phyloP scores from a whole-genome alignment of 2,113 vertebrate genomes.

The Parus major region DNA sequence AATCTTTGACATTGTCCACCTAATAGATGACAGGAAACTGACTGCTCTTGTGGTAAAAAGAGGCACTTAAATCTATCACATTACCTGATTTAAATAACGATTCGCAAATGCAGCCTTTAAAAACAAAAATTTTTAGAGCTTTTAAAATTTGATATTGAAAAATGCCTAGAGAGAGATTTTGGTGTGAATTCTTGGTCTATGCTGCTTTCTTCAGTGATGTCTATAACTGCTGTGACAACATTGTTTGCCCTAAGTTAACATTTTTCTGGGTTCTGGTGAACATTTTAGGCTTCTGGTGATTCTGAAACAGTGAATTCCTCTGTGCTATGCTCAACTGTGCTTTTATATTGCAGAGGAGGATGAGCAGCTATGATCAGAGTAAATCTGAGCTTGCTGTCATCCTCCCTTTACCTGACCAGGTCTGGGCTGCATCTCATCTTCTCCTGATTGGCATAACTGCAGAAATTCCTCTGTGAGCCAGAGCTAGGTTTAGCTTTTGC shows the following conservation, averaged over 20 bases:
- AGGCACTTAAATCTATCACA: neutral
- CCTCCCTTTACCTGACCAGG: neutral
- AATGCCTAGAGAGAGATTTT: neutral
- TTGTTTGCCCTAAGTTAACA: neutral
- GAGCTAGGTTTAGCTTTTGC: neutral
- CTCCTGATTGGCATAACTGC: neutral
- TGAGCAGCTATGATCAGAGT: neutral
- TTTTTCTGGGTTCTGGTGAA: neutral
- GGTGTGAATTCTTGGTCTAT: neutral
- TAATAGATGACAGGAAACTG: neutral
- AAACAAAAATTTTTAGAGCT: neutral
- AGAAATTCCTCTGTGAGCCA: neutral
- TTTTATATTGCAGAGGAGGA: neutral
- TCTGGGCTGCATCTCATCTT: neutral
- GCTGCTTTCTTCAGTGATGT: neutral
- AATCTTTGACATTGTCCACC: neutral
- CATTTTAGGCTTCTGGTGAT: neutral
- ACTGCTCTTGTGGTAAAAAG: neutral
- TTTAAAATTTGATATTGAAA: neutral
- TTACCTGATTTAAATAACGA: neutral
- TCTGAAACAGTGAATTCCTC: neutral
- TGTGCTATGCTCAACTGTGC: accelerated
- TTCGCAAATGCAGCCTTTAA: neutral
- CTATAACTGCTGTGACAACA: neutral
- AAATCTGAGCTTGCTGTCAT: neutral